Conservation (phyloP, 2,797 vertebrate species). For the Diglossa cyanea region DNA sequence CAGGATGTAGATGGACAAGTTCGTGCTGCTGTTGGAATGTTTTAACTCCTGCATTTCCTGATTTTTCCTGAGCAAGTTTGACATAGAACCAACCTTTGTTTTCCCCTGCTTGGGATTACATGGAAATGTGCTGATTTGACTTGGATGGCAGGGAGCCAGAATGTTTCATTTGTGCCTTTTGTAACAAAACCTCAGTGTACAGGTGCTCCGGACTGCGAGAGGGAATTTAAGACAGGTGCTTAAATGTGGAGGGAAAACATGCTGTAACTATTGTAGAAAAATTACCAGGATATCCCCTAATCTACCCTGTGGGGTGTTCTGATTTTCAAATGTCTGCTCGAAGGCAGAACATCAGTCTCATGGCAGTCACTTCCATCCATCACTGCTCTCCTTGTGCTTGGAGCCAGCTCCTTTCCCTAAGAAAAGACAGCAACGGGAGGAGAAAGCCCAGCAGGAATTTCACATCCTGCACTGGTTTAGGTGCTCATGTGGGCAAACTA, state of each 20-base stretch:
- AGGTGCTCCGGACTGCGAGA: not conserved
- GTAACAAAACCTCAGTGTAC: not conserved
- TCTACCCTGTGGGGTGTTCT: not conserved
- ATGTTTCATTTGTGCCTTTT: not conserved
- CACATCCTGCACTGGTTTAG: not conserved
- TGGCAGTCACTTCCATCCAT: not conserved
- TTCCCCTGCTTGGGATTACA: not conserved
- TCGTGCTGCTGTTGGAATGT: slow-evolving; percentile 1
- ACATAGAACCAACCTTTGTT: not conserved
- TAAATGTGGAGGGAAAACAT: not conserved
- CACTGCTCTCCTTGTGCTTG: not conserved
- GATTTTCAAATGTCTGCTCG: not conserved
- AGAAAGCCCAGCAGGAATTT: not conserved
- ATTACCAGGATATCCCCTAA: not conserved
- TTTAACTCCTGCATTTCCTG: slow-evolving; percentile 43
- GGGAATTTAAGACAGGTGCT: not conserved
- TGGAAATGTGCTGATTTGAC: not conserved
- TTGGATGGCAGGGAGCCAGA: not conserved
- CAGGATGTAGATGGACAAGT: slow-evolving; percentile 47
- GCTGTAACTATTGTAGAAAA: not conserved
- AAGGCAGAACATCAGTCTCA: not conserved
- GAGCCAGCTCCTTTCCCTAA: not conserved
- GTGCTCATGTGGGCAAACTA: not conserved
- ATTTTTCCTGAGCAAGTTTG: slow-evolving; percentile 1
- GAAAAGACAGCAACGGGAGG: not conserved